Evolutionary conservation across 2,113 vertebrate species (phyloP), one percentile per base, ranked within the genome.

Genomic region (Pangasianodon gigas): DNA sequence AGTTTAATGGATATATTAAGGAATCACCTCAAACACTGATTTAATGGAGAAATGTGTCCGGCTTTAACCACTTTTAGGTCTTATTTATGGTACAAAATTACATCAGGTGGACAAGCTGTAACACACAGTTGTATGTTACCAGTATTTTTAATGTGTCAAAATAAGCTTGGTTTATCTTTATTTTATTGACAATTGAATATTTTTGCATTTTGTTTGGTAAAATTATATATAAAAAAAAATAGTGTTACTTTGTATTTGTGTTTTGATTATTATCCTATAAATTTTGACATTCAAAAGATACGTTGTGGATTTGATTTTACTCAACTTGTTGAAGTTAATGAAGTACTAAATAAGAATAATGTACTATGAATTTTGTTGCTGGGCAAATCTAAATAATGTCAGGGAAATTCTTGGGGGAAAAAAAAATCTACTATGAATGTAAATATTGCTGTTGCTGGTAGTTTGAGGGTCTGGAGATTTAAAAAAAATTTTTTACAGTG

Each of bases 61-160:
- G n/a, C 71, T 90, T 48, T 91, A 54, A 90, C 88, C 84, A 91
- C 88, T 92, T 92, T 91, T 93, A 92, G 91, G 92, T 90, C 93
- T 80, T 91, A 91, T 88, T 92, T 89, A 90, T 93, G 85, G 91
- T 90, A 41, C 9, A 19, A 60, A 91, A 87, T 92, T 41, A 89
- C 24, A 44, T 84, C 89, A 92, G 51, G 19, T 74, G 90, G n/a
- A 89, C 80, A 69, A 90, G 86, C 84, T 84, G 88, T 94, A 94
- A 92, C 89, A 92, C 89, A 91, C 94, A 94, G 95, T 94, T 95
- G 96, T 96, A 95, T 96, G 96, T 96, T 96, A 93, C 91, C 94
- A 90, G 83, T 93, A 91, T 95, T 95, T 96, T 94, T 96, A 94
- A 95, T 93, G 94, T 93, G 93, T 94, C 14, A 85, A 85, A 93